These are phyloP conservation scores for Macrobrachium rosenbergii DNA, from an alignment of 1,140 invertebrate species.

Conservation along the genomic window DNA sequence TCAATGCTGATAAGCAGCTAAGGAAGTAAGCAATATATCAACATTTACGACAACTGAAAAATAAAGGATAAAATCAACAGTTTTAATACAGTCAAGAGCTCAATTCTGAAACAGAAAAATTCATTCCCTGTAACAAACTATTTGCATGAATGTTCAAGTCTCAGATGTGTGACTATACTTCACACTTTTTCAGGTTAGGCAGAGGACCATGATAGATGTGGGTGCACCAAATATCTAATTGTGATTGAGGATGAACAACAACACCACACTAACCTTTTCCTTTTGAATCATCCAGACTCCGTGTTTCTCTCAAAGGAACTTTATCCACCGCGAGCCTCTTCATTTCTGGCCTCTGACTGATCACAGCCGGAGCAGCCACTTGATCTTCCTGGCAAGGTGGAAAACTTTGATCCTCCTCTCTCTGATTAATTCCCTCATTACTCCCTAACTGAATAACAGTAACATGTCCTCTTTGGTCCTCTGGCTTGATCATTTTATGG, in stretches of 20 bases:
- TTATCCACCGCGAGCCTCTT: conserved; percentile 29
- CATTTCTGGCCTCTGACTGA: conserved; percentile 22
- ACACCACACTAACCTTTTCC: conserved; percentile 1
- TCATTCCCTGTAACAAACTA: no score
- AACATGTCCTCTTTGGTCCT: neutral
- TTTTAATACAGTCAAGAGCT: no score
- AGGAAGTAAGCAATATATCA: no score
- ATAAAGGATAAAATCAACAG: no score
- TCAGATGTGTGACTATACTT: no score
- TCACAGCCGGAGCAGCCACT: neutral
- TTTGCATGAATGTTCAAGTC: no score
- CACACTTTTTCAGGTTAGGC: no score
- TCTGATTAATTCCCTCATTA: conserved; percentile 2
- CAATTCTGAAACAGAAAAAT: no score
- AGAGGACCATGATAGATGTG: neutral
- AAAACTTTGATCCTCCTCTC: conserved; percentile 4
- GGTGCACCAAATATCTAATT: neutral
- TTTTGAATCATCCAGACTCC: conserved; percentile 17
- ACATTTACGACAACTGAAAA: no score
- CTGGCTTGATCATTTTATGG: neutral
- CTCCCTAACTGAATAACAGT: no score
- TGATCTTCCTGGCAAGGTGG: conserved; percentile 19
- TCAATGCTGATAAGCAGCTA: neutral
- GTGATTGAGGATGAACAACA: neutral
- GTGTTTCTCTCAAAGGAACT: conserved; percentile 25